A percentile compares a stretch with the other conserved stretches of the same genome.
phyloP scores from a whole-genome alignment of 2,888 invertebrate genomes.

The Sabellastarte sp. region DNA sequence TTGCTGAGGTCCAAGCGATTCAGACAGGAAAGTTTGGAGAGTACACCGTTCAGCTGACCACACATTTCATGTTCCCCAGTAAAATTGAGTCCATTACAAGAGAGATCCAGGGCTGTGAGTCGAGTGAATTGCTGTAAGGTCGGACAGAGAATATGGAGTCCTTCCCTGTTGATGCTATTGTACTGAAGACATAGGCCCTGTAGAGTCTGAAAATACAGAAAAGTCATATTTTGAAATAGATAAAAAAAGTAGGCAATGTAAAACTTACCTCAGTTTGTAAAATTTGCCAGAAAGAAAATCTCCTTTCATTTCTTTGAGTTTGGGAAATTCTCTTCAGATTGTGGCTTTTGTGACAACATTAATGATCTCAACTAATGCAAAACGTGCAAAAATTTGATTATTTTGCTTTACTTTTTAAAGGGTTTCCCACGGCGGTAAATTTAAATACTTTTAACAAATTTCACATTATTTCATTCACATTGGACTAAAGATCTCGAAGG shows the following conservation, averaged over 20 bases:
- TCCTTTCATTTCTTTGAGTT: too few species aligned
- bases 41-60: constrained; percentile 9
- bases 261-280: not conserved
- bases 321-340: too few species aligned
- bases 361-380: too few species aligned
- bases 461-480: too few species aligned
- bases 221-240: too few species aligned
- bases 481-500: too few species aligned
- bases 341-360: too few species aligned
- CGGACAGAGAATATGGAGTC: constrained; percentile 41
- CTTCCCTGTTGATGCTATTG: constrained; percentile 43
- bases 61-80: constrained; percentile 34
- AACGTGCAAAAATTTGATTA: too few species aligned
- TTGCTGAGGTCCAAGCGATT: constrained; percentile 49
- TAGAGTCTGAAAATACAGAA: constrained; percentile 40
- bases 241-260: not conserved
- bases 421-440: too few species aligned
- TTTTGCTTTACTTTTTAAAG: too few species aligned
- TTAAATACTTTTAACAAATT: too few species aligned
- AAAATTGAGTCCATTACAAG: constrained; percentile 47
- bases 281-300: too few species aligned
- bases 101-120: constrained; percentile 49
- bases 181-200: constrained; percentile 47
- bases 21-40: constrained; percentile 31
- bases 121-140: constrained; percentile 36